Evolutionary conservation across 2,797 vertebrate species (phyloP).

Genomic region (Enteromius afrohamiltoni): DNA sequence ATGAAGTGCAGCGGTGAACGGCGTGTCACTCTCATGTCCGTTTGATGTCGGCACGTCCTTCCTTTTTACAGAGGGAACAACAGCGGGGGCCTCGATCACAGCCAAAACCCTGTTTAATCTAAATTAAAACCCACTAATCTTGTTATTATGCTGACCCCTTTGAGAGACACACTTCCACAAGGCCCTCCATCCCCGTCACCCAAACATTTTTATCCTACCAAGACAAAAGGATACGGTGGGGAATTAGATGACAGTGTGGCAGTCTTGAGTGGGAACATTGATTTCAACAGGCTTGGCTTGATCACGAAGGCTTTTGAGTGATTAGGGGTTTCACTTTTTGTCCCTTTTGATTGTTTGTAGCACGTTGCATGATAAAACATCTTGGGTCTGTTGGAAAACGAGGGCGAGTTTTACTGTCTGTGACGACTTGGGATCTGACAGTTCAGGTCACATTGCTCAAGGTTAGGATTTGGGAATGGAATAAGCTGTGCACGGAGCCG

Average conservation of each 20-base stretch:
- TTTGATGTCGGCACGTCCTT: slow-evolving; percentile 67
- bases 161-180: slow-evolving; percentile 62
- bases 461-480: slow-evolving; percentile 21
- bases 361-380: not conserved
- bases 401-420: not conserved
- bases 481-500: slow-evolving; percentile 42
- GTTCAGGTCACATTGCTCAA: slow-evolving; percentile 24
- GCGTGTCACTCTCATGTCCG: slow-evolving; percentile 64
- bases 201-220: slow-evolving; percentile 61
- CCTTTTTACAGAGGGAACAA: slow-evolving; percentile 66
- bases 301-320: slow-evolving; percentile 8
- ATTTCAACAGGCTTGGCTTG: slow-evolving; percentile 34
- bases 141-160: slow-evolving; percentile 69
- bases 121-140: slow-evolving; percentile 75
- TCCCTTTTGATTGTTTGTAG: slow-evolving; percentile 11
- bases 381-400: not conserved
- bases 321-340: slow-evolving; percentile 35
- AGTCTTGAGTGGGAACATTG: not conserved
- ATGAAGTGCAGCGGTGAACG: slow-evolving; percentile 67
- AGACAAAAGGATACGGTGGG: slow-evolving; percentile 55
- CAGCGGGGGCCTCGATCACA: slow-evolving; percentile 60
- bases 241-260: slow-evolving; percentile 3
- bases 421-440: not conserved
- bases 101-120: slow-evolving; percentile 72
- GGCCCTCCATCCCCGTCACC: slow-evolving; percentile 61